These are phyloP conservation scores for Athalia cordata DNA, from an alignment of 2,888 invertebrate species.

Conservation along the genomic window DNA sequence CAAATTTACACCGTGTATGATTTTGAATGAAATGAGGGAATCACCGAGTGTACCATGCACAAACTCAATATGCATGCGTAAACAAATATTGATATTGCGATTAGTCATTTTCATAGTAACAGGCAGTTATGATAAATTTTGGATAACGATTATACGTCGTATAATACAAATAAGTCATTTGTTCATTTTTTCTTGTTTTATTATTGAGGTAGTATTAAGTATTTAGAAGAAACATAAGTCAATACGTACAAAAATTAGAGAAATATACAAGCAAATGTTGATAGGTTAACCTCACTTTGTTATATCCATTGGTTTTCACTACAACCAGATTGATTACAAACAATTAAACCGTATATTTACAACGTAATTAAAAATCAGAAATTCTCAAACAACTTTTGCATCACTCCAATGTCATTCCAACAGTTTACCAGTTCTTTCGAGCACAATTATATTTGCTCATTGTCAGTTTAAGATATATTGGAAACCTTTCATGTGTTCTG, in stretches of 20 bases:
- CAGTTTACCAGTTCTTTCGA: too few relatives aligned
- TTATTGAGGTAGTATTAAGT: constrained; percentile 29
- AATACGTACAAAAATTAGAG: neutral
- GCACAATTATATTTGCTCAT: too few relatives aligned
- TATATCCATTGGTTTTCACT: neutral
- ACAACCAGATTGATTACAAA: neutral
- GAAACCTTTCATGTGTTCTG: too few relatives aligned
- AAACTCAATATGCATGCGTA: too few relatives aligned
- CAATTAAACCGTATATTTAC: constrained; percentile 10
- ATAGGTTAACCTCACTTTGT: neutral
- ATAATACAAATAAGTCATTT: constrained; percentile 2
- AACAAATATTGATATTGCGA: too few relatives aligned
- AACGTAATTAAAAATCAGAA: neutral
- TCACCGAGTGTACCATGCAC: too few relatives aligned
- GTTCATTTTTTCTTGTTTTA: neutral
- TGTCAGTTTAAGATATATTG: too few relatives aligned
- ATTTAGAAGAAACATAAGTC: constrained; percentile 5
- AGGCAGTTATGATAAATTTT: neutral
- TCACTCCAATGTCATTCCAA: too few relatives aligned
- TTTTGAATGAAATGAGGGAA: too few relatives aligned
- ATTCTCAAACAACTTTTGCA: too few relatives aligned
- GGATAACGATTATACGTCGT: neutral
- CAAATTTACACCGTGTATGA: too few relatives aligned
- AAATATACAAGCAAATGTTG: neutral
- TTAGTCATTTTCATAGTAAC: too few relatives aligned